Evolutionary conservation across 2,797 vertebrate species (phyloP).

Genomic region (Sebastes kiyomatsui): DNA sequence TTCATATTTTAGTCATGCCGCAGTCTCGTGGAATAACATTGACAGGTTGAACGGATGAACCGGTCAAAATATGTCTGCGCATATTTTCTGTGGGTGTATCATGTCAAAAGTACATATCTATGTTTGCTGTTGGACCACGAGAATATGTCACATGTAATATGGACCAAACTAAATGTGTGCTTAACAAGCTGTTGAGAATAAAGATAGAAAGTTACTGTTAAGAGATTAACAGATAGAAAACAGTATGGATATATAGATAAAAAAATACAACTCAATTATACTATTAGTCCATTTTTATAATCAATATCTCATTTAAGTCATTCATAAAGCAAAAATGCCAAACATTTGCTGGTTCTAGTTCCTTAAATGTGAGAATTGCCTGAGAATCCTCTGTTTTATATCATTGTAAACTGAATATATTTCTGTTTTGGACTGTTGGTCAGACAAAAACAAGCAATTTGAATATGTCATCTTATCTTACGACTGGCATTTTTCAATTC

Average conservation of each 20-base stretch:
- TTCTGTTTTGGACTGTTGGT: not conserved
- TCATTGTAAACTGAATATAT: not conserved
- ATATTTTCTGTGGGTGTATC: not conserved
- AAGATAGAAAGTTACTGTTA: not conserved
- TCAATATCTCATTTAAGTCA: not conserved
- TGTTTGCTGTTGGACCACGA: not conserved
- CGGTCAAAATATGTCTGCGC: not conserved
- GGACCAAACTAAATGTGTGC: not conserved
- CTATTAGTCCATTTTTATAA: not conserved
- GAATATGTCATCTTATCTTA: not conserved
- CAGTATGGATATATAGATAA: not conserved
- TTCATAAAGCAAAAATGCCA: not conserved
- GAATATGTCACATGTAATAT: not conserved
- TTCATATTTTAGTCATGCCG: constrained; percentile 10
- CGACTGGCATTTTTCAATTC: not conserved
- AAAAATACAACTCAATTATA: not conserved
- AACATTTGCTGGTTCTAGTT: not conserved
- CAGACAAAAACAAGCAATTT: not conserved
- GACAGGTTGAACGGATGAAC: not conserved
- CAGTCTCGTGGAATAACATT: not conserved
- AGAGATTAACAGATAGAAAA: not conserved
- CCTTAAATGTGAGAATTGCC: not conserved
- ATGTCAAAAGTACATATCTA: not conserved
- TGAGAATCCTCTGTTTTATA: not conserved
- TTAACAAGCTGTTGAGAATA: not conserved